Evolutionary conservation across 2,888 invertebrate species (phyloP).

Genomic region (Limnephilus lunatus): DNA sequence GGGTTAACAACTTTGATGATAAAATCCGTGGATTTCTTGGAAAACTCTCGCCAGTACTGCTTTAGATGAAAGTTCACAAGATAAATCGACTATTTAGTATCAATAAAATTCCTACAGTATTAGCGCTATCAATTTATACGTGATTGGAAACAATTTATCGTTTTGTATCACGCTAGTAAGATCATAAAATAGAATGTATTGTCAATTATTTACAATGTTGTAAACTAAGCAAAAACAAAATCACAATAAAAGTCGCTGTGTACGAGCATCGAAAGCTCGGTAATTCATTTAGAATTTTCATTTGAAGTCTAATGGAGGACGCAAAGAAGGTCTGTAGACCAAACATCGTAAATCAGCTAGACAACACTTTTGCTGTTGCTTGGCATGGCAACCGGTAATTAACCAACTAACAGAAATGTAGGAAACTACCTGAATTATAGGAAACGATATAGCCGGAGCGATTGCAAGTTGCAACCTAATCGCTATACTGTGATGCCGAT

Average conservation of each 20-base stretch:
- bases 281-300: background rate
- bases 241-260: background rate
- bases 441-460: slow-evolving; percentile 42
- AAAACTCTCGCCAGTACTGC: background rate
- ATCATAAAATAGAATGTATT: background rate
- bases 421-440: slow-evolving; percentile 51
- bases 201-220: background rate
- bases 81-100: background rate
- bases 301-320: background rate
- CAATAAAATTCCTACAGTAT: background rate
- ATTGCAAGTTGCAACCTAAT: slow-evolving; percentile 52
- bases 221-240: background rate
- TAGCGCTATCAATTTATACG: slow-evolving; percentile 4
- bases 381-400: slow-evolving; percentile 50
- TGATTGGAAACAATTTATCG: background rate
- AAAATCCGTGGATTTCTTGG: background rate
- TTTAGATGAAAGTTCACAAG: background rate
- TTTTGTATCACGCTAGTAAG: background rate
- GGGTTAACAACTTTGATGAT: slow-evolving; percentile 1
- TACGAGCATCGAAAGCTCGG: background rate
- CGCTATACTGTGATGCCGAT: background rate
- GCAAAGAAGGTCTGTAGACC: slow-evolving; percentile 24
- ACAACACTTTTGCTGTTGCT: slow-evolving; percentile 48
- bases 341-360: slow-evolving; percentile 48
- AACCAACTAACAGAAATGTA: slow-evolving; percentile 48